Base-by-base conservation (phyloP, 2,888 invertebrate genomes). In the Meteorus cinctellus region DNA sequence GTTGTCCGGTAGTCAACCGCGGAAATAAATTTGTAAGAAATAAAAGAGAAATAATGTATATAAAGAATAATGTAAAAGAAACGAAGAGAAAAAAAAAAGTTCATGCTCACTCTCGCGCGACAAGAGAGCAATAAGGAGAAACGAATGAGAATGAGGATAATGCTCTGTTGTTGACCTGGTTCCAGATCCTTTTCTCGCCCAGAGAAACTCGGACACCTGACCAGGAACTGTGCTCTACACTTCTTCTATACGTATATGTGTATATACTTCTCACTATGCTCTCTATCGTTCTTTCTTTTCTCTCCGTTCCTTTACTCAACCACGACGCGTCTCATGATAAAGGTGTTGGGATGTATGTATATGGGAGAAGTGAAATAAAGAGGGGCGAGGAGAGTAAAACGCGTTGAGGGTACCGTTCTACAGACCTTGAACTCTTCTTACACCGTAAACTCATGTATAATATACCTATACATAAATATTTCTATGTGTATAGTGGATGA, bases 171-270 rank as follows among this genome's bases (percentile, higher is more conserved):
- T 68, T 74, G 76, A 76, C 76, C 76, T 60, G 72, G 63, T 76
- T 76, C 67, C 72, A 63, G 69, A 72, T 68, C 62, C 63, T 68
- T 63, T 69, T 45, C 68, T 72, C 67, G 60, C 31, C 51, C 79
- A 75, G 79, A 80, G 79, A 81, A 81, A 81, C 81, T 81, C 81
- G 80, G 80, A 81, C 81, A 81, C 81, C 81, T 81, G 81, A 80
- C 79, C 81, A 81, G 81, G 81, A 80, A 81, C 79, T 79, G 77
- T 78, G 69, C 72, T 79, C 80, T 77, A 74, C 45, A 62, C 63
- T 76, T 41, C 60, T 29, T 71, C 41, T 69, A 41, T 67, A 55
- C 68, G 19, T 51, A 45, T 63, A 71, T 59, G 24, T 27, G 48
- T 34, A 48, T 55, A 27, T 31, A 66, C 66, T 5, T 34, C 70